These are phyloP conservation scores for Gallinago jamesoni DNA, from an alignment of 2,113 vertebrate genomes.

Conservation along the genomic window DNA sequence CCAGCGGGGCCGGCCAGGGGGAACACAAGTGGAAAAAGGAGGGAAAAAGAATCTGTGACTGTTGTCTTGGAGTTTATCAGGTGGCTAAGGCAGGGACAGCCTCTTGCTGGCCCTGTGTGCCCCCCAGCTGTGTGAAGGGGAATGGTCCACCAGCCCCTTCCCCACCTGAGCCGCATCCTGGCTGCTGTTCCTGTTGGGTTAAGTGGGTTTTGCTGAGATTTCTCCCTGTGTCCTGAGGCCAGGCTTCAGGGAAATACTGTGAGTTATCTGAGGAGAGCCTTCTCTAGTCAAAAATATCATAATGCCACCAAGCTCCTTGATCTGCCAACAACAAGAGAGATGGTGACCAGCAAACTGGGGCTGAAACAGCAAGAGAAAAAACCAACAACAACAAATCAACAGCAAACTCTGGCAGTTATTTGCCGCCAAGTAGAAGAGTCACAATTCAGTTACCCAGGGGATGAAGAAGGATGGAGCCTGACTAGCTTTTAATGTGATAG, in stretches of 20 bases:
- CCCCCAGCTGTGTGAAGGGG: rapidly evolving
- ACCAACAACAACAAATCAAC: rapidly evolving
- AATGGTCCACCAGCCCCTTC: not conserved
- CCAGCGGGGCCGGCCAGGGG: too few species aligned
- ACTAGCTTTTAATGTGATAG: not conserved
- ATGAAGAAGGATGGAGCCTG: not conserved
- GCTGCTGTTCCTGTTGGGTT: not conserved
- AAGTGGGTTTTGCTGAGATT: not conserved
- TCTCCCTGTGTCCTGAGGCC: not conserved
- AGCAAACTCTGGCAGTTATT: not conserved
- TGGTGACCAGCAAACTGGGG: rapidly evolving
- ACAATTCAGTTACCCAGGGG: not conserved
- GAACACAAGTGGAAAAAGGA: not conserved
- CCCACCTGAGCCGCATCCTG: rapidly evolving
- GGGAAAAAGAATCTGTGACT: not conserved
- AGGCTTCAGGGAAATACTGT: not conserved
- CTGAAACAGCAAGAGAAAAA: not conserved
- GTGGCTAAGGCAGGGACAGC: not conserved
- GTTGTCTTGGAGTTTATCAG: not conserved
- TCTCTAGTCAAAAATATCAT: not conserved
- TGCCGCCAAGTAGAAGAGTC: not conserved
- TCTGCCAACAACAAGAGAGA: not conserved
- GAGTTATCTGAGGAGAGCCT: not conserved
- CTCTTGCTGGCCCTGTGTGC: not conserved
- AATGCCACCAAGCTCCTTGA: not conserved